These are phyloP conservation scores for Falco novaeseelandiae DNA, from an alignment of 2,797 vertebrate species.

Conservation along the genomic window DNA sequence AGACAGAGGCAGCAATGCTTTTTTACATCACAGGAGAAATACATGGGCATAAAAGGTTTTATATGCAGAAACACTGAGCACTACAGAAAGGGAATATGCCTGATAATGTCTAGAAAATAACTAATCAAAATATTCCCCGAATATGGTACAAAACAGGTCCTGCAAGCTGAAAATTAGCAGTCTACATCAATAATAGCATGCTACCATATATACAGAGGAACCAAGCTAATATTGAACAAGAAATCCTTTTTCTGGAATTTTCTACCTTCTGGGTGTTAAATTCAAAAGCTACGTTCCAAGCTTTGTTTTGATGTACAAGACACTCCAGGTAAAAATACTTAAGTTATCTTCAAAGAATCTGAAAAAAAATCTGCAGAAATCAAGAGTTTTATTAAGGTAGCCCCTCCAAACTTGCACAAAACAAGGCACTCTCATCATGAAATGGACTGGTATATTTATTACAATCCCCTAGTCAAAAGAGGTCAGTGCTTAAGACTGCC, in stretches of 20 bases:
- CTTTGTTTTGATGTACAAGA: not conserved
- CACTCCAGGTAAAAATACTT: not conserved
- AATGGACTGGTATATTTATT: not conserved
- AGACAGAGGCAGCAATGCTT: not conserved
- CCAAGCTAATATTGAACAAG: not conserved
- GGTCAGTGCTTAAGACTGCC: not conserved
- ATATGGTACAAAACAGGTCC: not conserved
- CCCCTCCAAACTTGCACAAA: not conserved
- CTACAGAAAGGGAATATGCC: not conserved
- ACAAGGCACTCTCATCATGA: not conserved
- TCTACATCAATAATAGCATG: rapidly evolving
- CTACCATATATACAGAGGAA: not conserved
- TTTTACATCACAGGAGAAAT: not conserved
- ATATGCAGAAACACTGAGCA: not conserved
- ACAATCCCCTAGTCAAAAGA: not conserved
- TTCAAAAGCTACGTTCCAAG: not conserved
- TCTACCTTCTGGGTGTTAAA: not conserved
- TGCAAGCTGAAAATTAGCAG: not conserved
- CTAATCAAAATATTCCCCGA: not conserved
- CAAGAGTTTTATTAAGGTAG: not conserved
- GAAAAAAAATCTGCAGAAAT: not conserved
- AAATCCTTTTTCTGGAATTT: not conserved
- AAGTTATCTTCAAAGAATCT: not conserved
- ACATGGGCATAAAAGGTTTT: not conserved
- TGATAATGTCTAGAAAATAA: not conserved